Evolutionary conservation across 2,797 vertebrate species (phyloP), one percentile per base, ranked within the genome.

Genomic region (Erithacus rubecula): DNA sequence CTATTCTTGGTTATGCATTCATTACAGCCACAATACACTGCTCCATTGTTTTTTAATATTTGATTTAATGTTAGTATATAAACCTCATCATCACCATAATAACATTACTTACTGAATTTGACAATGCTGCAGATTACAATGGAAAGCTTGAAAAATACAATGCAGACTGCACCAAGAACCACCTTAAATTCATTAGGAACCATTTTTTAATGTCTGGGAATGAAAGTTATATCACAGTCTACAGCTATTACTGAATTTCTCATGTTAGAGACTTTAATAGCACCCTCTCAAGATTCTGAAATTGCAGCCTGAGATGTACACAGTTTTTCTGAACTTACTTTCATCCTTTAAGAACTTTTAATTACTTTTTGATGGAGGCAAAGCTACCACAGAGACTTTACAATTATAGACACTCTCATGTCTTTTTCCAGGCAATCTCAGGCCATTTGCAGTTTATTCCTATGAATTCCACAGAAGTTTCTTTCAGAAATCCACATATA

Each of bases 271-370:
- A 22, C 70, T 87, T 84, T 70, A 82, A 93, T 32, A 75, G 62
- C 72, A 65, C 29, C 9, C 29, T 85, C 26, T 80, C 79, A 64
- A 63, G 76, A 90, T 34, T 87, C 43, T 80, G 67, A 93, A 94
- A 83, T 47, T 70, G 47, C 67, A 92, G 52, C 16, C 34, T 67
- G 53, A 70, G 37, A 89, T 39, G 32, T 26, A 67, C 32, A 36
- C 15, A 24, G 21, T 90, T 63, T 49, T 85, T 92, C 69, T 92
- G 36, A 36, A 60, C 49, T 68, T 94, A 41, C 49, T 75, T 81
- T 82, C 75, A 89, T 76, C 7, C 17, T 89, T 96, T 90, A 47
- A 80, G 62, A 95, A 93, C 76, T 90, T 94, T 76, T 94, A 93
- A 88, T 94, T 80, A 72, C 55, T 92, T 91, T 67, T 51, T 47